Base-by-base conservation (phyloP, 2,113 vertebrate genomes). In the Eolophus roseicapilla region DNA sequence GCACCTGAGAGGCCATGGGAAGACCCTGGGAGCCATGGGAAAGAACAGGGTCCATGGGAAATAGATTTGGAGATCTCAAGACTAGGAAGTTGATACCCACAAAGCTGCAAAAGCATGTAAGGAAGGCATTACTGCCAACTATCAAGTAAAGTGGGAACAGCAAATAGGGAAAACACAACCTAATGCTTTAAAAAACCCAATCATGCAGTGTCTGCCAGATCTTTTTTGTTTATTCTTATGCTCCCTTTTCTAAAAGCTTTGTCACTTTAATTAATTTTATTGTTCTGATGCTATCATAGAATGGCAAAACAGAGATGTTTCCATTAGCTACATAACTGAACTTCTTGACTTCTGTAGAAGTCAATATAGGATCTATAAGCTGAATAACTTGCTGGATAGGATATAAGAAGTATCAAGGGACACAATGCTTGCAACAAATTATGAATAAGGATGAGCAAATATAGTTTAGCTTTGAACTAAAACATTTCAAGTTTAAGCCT, bases 321-420 rank as follows among this genome's bases (percentile, higher is more conserved):
- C 87, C 95, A 94, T 97, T 96, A 93, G 76, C 86, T 84, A 76
- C 95, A 65, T 44, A 77, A 94, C 24, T 59, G 71, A 91, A 50
- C n/a, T 64, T 44, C 39, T 46, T 65, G 16, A 49, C 60, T 79
- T 88, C 79, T 89, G 75, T 86, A 93, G 85, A 93, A 97, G 86
- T 95, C 97, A 97, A 97, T 95, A 95, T 6, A 94, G 37, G 68
- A 92, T 88, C 90, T 91, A 94, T 95, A 97, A 96, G 97, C 88
- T 88, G 80, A 63, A 76, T 96, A 86, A 90, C 64, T 50, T 86
- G 12, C 33, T 80, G 49, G 89, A 94, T 92, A 90, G 85, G 81
- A 95, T 93, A 94, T 88, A 95, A 93, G 87, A 82, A 96, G 94
- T 96, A 94, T 91, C 78, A 47, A 70, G 91, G 69, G 20, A 65